Base-by-base conservation (phyloP, 2,888 invertebrate species). In the Xestoiulus laeticollis region DNA sequence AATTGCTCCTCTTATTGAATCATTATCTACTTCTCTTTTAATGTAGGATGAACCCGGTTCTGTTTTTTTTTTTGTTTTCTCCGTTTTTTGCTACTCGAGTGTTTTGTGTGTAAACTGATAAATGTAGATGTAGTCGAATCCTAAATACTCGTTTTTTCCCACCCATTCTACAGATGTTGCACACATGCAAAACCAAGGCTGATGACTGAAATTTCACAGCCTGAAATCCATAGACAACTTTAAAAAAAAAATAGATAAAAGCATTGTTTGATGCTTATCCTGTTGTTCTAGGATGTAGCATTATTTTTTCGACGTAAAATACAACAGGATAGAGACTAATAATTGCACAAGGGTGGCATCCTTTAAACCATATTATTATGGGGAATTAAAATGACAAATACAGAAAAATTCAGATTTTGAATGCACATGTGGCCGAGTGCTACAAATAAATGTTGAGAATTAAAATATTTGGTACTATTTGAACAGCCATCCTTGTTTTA, bases 1-100 rank as follows among this genome's bases (percentile, higher is more conserved):
- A 68, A 68, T 68, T 68, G n/a, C 68, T 68, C 68, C 26, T 68
- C 68, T 68, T 68, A 59, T 68, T 26, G 68, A 68, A 68, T 68
- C 68, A 68, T 68, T 26, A 68, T 12, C 26, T 68, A 10, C 68
- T 8, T 26, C 26, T 68, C 26, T 12, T 68, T 68, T 68, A 68
- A 68, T 26, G 68, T 8, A 26, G 26, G 68, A 26, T 68, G 68
- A 26, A 68, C 26, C 68, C 26, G 68, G 26, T 22, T 59, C 22
- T 59, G 26, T 26, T 26, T 68, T 48, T 68, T 68, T 26, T 48
- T 38, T 38, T 38, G 16, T 68, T 68, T 68, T 26, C 68, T 26
- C 26, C 26, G 68, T 68, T 68, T 59, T 59, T 68, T 68, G 68
- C 68, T 68, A 68, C 68, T 68, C 68, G 26, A 68, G 68, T 68